phyloP scores from a whole-genome alignment of 2,888 invertebrate species.

The Adela reaumurella region DNA sequence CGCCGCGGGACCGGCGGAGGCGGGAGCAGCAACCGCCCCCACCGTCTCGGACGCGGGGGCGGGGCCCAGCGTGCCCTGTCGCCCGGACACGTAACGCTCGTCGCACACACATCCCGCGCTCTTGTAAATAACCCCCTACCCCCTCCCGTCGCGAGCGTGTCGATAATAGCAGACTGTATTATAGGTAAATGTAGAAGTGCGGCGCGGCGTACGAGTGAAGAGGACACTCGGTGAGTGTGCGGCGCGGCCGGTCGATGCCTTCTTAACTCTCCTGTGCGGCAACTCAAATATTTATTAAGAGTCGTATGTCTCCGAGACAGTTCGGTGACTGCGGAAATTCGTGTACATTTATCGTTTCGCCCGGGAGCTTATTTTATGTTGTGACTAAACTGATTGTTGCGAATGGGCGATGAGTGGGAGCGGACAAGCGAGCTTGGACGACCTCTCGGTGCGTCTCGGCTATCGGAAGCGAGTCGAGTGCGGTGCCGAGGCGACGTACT shows the following conservation, averaged over 20 bases:
- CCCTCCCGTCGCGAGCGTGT: too few relatives aligned
- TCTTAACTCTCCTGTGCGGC: neutral
- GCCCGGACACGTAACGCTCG: slow-evolving; percentile 14
- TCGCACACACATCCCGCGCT: neutral
- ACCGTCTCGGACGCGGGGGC: slow-evolving; percentile 6
- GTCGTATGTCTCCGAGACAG: neutral
- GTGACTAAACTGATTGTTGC: neutral
- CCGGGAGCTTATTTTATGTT: neutral
- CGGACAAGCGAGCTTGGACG: neutral
- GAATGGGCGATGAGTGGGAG: neutral
- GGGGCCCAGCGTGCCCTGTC: slow-evolving; percentile 16
- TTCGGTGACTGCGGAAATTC: neutral
- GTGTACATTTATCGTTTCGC: neutral
- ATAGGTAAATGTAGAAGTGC: neutral
- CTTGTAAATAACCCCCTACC: neutral
- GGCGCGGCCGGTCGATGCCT: neutral
- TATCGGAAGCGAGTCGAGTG: too few relatives aligned
- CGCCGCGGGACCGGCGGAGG: neutral
- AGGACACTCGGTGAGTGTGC: neutral
- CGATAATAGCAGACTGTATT: neutral
- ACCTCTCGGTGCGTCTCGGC: too few relatives aligned
- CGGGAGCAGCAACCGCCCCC: slow-evolving; percentile 9
- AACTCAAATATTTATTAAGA: neutral
- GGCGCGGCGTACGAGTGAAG: neutral
- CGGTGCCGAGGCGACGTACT: too few relatives aligned